Evolutionary conservation across 2,888 invertebrate genomes (phyloP).

Genomic region (Dolichomitus sp.): DNA sequence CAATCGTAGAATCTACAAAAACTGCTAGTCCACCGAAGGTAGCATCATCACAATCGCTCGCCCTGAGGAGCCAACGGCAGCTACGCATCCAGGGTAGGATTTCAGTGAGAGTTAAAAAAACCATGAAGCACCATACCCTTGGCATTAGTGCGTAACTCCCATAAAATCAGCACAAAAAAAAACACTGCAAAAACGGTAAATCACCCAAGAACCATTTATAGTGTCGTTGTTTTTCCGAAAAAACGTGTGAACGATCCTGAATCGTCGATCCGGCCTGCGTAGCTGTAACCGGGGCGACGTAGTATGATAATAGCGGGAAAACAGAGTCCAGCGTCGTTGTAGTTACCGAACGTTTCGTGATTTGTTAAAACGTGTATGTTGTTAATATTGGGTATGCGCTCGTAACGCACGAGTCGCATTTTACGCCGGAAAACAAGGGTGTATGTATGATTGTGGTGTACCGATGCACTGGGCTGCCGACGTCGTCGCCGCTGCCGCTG

Average conservation of each 20-base stretch:
- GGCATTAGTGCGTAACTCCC: not conserved
- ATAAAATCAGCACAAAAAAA: not conserved
- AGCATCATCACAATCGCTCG: not conserved
- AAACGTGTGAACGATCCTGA: not conserved
- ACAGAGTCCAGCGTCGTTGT: not conserved
- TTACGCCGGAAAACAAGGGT: conserved; percentile 58
- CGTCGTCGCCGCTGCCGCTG: conserved; percentile 29
- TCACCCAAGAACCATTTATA: not conserved
- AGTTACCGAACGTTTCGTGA: not conserved
- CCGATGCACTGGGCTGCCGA: conserved; percentile 58
- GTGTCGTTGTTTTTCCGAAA: not conserved
- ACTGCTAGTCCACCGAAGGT: not conserved
- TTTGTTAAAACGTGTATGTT: conserved; percentile 48
- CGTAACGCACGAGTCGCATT: conserved; percentile 63
- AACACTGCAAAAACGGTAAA: not conserved
- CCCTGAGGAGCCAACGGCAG: too few species aligned
- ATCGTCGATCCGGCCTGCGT: not conserved
- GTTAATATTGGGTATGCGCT: conserved; percentile 50
- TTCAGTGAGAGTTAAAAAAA: not conserved
- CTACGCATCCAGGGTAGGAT: not conserved
- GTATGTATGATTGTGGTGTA: conserved; percentile 10
- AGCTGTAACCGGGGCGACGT: conserved; percentile 13
- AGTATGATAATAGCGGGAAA: conserved; percentile 15
- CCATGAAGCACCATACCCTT: conserved; percentile 3
- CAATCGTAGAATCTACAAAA: too few species aligned